Conservation (phyloP, 2,113 vertebrate genomes). For the Microcebus murinus region DNA sequence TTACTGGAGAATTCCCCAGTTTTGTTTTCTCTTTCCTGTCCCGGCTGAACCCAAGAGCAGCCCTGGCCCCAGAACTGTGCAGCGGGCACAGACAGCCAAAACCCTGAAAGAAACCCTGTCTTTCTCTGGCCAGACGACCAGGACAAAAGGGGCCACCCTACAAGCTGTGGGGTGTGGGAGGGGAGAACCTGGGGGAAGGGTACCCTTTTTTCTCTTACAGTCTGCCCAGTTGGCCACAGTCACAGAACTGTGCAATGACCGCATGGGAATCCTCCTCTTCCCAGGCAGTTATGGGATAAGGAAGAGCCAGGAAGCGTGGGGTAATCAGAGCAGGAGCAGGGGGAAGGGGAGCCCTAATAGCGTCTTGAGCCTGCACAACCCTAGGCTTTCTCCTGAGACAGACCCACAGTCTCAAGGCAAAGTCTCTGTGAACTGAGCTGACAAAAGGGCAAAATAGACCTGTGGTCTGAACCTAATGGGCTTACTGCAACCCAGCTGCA, state of each 20-base stretch:
- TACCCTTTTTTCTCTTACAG: neutral
- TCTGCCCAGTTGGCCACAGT: too few species aligned
- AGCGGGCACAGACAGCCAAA: neutral
- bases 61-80: fast-evolving
- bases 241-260: neutral
- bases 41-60: neutral
- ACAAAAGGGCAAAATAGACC: fast-evolving
- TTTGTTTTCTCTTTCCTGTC: neutral
- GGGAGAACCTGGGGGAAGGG: neutral
- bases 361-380: fast-evolving
- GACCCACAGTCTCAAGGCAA: neutral
- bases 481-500: neutral
- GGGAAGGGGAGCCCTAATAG: neutral
- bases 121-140: neutral
- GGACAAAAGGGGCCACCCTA: neutral
- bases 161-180: neutral
- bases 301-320: too few species aligned
- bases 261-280: neutral
- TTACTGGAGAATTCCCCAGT: fast-evolving
- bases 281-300: too few species aligned
- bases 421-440: neutral
- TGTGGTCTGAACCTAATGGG: neutral
- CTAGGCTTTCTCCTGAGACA: neutral
- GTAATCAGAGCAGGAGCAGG: neutral
- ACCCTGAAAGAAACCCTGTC: neutral